Evolutionary conservation across 2,113 vertebrate species (phyloP).

Genomic region (Malaclemys terrapin): DNA sequence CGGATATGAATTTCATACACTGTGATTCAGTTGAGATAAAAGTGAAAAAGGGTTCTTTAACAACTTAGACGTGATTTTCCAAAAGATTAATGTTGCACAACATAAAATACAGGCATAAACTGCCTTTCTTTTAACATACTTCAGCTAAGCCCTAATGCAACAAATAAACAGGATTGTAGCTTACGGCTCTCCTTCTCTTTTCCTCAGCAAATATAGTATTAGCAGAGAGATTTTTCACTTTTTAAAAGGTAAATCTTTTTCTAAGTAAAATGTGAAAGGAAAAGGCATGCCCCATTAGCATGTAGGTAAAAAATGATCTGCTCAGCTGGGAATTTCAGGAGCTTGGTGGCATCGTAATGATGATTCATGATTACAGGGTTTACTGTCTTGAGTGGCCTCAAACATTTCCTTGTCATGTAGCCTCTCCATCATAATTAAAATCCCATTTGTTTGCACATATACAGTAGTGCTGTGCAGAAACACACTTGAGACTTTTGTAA

Average conservation of each 20-base stretch:
- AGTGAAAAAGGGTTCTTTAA: conserved; percentile 34
- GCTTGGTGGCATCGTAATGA: not conserved
- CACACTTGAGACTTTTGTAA: conserved; percentile 4
- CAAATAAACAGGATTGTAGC: not conserved
- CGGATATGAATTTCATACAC: conserved; percentile 5
- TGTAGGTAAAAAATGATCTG: conserved; percentile 5
- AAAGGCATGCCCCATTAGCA: not conserved
- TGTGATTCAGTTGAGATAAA: conserved; percentile 17
- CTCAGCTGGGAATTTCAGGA: conserved; percentile 12
- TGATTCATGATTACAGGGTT: conserved; percentile 64
- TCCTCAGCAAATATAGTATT: not conserved
- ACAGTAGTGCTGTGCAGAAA: not conserved
- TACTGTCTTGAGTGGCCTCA: conserved; percentile 65
- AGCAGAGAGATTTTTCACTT: not conserved
- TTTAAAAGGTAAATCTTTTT: conserved; percentile 7
- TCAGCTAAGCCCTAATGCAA: not conserved
- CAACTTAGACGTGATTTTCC: conserved; percentile 10
- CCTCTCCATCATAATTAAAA: conserved; percentile 49
- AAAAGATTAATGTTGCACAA: conserved; percentile 10
- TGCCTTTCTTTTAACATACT: conserved; percentile 32
- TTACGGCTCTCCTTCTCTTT: not conserved
- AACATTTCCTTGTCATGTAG: conserved; percentile 36
- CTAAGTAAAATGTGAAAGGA: conserved; percentile 39
- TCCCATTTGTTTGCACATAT: not conserved
- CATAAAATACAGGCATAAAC: conserved; percentile 34